Base-by-base conservation (phyloP, 2,888 invertebrate genomes). In the Nesidiocoris tenuis region DNA sequence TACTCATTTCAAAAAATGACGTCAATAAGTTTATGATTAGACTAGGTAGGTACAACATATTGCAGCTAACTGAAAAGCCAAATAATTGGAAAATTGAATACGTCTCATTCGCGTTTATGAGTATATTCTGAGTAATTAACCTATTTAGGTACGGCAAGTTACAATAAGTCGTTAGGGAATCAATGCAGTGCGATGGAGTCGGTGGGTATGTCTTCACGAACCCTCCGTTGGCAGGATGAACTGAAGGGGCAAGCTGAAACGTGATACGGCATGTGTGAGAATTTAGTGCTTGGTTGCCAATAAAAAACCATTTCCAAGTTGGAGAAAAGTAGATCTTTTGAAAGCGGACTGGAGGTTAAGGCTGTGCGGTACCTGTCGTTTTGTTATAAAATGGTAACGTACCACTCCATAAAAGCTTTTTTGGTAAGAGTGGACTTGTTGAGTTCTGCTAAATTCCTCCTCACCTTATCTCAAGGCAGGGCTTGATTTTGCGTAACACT, bases 401-500 rank as follows among this genome's bases (percentile, higher is more conserved):
- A n/a, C n/a, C n/a, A n/a, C n/a, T n/a, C n/a, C n/a, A n/a, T n/a
- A n/a, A n/a, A n/a, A n/a, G n/a, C n/a, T n/a, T n/a, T n/a, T n/a
- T n/a, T n/a, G n/a, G n/a, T n/a, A n/a, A n/a, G n/a, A n/a, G n/a
- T n/a, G n/a, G n/a, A n/a, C n/a, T n/a, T n/a, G n/a, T n/a, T n/a
- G n/a, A n/a, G n/a, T n/a, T n/a, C n/a, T n/a, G n/a, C n/a, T n/a
- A n/a, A n/a, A n/a, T n/a, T n/a, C n/a, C 17, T 23, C 22, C 16
- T 39, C 23, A 67, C 67, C 72, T 74, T 68, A 70, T 78, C 79
- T 80, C 80, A 80, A 79, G 80, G 78, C 78, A 80, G 79, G n/a
- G n/a, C n/a, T 75, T 80, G 79, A 25, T 77, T 78, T 57, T 77
- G 78, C n/a, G 79, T 79, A 17, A 80, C 80, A 57, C 78, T 79